Evolutionary conservation across 1,140 invertebrate species (phyloP).

Genomic region (Platyscapa corneri): DNA sequence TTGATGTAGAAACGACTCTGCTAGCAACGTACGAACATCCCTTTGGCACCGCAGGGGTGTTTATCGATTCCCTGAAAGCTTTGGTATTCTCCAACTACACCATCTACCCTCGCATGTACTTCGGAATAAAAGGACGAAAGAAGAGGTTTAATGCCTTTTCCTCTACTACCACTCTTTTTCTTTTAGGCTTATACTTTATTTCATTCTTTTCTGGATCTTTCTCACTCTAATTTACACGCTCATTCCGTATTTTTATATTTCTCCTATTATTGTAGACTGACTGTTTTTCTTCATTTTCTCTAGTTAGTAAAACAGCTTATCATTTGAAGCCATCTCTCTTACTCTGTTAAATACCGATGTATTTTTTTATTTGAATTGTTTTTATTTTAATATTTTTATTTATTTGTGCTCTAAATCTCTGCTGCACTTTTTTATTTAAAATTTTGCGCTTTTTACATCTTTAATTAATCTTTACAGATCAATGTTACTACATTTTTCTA

Average conservation of each 20-base stretch:
- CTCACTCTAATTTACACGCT: not conserved
- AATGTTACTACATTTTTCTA: not conserved
- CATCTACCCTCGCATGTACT: slow-evolving; percentile 54
- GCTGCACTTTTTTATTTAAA: not conserved
- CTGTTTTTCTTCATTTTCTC: not conserved
- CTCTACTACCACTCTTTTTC: slow-evolving; percentile 1
- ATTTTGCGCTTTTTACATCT: too few relatives aligned
- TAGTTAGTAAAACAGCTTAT: not conserved
- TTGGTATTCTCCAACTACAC: slow-evolving; percentile 44
- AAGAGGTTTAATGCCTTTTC: slow-evolving; percentile 38
- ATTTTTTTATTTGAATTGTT: not conserved
- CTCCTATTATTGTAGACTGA: not conserved
- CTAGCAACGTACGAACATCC: slow-evolving; percentile 24
- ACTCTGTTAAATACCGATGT: slow-evolving; percentile 4
- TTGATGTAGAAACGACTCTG: too few relatives aligned
- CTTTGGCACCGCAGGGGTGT: slow-evolving; percentile 61
- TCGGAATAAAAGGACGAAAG: slow-evolving; percentile 66
- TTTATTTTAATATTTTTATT: not conserved
- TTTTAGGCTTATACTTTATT: not conserved
- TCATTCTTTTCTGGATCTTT: slow-evolving; percentile 26
- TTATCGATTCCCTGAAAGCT: slow-evolving; percentile 67
- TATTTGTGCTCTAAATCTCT: not conserved
- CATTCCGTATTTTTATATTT: slow-evolving; percentile 27
- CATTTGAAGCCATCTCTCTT: not conserved
- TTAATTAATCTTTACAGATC: not conserved